Conservation (phyloP, 2,888 invertebrate species). For the Diogma glabrata region DNA sequence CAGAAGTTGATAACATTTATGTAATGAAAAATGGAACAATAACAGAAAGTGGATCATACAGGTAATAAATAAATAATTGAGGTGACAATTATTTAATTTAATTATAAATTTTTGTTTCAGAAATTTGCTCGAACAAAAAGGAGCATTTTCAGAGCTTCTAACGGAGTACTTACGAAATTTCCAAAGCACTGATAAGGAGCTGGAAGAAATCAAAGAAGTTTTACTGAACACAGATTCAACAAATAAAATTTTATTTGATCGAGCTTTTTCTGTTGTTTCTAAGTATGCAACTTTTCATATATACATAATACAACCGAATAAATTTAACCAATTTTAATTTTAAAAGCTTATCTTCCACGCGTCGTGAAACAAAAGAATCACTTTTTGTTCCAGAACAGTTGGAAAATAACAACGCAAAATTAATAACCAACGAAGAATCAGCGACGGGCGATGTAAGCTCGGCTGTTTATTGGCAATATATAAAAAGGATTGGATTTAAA, state of each 20-base stretch:
- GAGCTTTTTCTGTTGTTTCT: too few species aligned
- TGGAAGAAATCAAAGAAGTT: too few species aligned
- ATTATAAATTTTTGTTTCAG: background rate
- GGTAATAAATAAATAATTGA: too few species aligned
- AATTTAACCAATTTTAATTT: too few species aligned
- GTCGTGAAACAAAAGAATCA: background rate
- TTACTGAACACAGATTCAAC: too few species aligned
- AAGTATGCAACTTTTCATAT: too few species aligned
- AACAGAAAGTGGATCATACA: conserved; percentile 20
- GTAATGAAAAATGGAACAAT: conserved; percentile 43
- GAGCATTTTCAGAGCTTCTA: conserved; percentile 28
- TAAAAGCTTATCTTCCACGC: too few species aligned
- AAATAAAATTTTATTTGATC: too few species aligned
- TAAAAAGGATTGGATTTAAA: background rate
- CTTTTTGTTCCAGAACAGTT: too few species aligned
- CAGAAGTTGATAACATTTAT: conserved; percentile 41
- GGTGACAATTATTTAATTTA: too few species aligned
- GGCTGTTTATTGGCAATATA: background rate
- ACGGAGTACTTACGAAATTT: conserved; percentile 21
- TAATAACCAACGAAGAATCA: background rate
- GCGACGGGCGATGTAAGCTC: conserved; percentile 1
- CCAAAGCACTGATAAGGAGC: too few species aligned
- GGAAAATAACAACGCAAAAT: background rate
- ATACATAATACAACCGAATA: too few species aligned
- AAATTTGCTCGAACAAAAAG: conserved; percentile 25